Conservation (phyloP, 2,113 vertebrate genomes). For the Pluvialis apricaria region DNA sequence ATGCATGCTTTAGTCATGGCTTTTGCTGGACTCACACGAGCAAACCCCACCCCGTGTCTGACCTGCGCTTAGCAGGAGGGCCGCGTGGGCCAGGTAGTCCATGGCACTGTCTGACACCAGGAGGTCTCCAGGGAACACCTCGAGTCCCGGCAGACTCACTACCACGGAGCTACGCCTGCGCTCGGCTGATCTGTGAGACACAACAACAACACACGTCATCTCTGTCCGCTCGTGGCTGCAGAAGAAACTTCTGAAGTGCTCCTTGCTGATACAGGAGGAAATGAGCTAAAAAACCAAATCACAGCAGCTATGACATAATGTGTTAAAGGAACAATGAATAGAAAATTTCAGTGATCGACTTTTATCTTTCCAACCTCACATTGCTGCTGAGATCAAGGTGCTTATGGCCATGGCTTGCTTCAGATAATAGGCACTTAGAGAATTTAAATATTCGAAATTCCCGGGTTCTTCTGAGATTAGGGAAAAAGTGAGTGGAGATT, state of each 20-base stretch:
- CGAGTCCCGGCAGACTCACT: slow-evolving; percentile 81
- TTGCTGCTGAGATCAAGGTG: not conserved
- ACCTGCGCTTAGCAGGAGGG: slow-evolving; percentile 65
- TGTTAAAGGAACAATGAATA: not conserved
- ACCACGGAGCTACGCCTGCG: slow-evolving; percentile 84
- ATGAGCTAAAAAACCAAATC: not conserved
- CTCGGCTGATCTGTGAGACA: slow-evolving; percentile 62
- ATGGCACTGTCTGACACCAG: slow-evolving; percentile 80
- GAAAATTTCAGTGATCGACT: not conserved
- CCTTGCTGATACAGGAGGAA: not conserved
- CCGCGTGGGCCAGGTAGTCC: slow-evolving; percentile 73
- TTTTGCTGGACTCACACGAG: not conserved
- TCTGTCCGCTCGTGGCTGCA: fast-evolving
- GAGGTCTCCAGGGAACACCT: slow-evolving; percentile 89
- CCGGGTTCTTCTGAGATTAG: not conserved
- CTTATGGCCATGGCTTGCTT: not conserved
- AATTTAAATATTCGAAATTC: not conserved
- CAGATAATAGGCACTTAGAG: not conserved
- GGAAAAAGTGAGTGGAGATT: not conserved
- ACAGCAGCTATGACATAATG: fast-evolving
- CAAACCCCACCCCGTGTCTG: not conserved
- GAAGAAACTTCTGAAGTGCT: not conserved
- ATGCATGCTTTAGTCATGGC: fast-evolving
- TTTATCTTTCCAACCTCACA: not conserved
- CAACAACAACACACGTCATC: not conserved